These are phyloP conservation scores for Carassius gibelio DNA, from an alignment of 2,113 vertebrate species.

Conservation along the genomic window DNA sequence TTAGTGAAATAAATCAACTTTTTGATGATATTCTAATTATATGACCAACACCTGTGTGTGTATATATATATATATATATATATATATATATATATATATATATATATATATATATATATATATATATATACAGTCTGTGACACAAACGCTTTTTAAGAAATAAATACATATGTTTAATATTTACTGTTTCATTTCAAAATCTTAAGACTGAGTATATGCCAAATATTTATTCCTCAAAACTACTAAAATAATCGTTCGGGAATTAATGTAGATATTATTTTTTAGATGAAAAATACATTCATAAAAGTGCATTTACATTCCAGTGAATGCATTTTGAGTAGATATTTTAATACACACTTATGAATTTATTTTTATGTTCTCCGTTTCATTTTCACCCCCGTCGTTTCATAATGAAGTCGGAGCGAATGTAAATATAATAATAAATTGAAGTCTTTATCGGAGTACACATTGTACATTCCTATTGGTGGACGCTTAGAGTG, in stretches of 20 bases:
- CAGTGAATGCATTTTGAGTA: not conserved
- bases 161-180: not conserved
- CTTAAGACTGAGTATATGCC: not conserved
- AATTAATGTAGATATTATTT: not conserved
- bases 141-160: not conserved
- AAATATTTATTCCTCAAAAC: not conserved
- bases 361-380: not conserved
- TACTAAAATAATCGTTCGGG: not conserved
- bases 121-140: not conserved
- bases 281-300: not conserved
- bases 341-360: not conserved
- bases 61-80: too few species aligned
- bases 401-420: not conserved
- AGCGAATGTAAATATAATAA: not conserved
- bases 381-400: not conserved
- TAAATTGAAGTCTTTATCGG: conserved; percentile 6
- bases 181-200: too few species aligned
- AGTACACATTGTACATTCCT: conserved; percentile 52
- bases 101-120: too few species aligned
- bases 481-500: conserved; percentile 64
- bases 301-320: not conserved
- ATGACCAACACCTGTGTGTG: too few species aligned
- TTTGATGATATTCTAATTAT: too few species aligned
- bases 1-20: too few species aligned
- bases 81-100: too few species aligned